Evolutionary conservation across 2,888 invertebrate genomes (phyloP).

Genomic region (Amiota minor): DNA sequence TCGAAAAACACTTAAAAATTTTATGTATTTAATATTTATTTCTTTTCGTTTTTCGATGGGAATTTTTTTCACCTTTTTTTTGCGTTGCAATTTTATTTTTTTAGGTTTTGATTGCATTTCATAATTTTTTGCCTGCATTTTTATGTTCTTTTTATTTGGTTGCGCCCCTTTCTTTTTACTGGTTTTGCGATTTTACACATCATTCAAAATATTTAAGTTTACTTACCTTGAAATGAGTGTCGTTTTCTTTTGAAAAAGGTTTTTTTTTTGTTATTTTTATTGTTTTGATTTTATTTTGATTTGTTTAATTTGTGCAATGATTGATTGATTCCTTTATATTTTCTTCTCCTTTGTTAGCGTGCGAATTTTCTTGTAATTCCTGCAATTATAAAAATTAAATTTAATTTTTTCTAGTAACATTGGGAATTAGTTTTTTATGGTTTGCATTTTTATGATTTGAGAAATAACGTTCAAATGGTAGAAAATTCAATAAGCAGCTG

Average conservation of each 20-base stretch:
- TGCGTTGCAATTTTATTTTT: constrained; percentile 33
- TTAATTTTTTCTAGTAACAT: background rate
- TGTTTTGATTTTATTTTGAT: constrained; percentile 53
- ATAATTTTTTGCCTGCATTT: constrained; percentile 66
- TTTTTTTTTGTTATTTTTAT: constrained; percentile 47
- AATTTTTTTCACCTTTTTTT: constrained; percentile 47
- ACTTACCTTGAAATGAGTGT: constrained; percentile 35
- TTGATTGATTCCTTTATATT: constrained; percentile 33
- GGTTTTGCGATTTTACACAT: constrained; percentile 34
- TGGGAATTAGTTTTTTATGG: background rate
- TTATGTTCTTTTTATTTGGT: constrained; percentile 46
- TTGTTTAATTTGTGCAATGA: constrained; percentile 56
- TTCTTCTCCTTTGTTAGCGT: too few relatives aligned
- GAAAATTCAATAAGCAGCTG: background rate
- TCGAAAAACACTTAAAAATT: constrained; percentile 31
- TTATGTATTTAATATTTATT: constrained; percentile 23
- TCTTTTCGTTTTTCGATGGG: constrained; percentile 30
- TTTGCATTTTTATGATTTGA: background rate
- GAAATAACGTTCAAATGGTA: background rate
- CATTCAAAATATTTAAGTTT: constrained; percentile 63
- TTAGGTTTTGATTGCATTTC: constrained; percentile 28
- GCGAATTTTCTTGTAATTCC: constrained; percentile 43
- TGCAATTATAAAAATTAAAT: constrained; percentile 55
- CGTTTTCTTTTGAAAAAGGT: constrained; percentile 38
- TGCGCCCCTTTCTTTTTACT: constrained; percentile 7